Base-by-base conservation (phyloP, 2,888 invertebrate species). In the Scaptomyza caliginosa region DNA sequence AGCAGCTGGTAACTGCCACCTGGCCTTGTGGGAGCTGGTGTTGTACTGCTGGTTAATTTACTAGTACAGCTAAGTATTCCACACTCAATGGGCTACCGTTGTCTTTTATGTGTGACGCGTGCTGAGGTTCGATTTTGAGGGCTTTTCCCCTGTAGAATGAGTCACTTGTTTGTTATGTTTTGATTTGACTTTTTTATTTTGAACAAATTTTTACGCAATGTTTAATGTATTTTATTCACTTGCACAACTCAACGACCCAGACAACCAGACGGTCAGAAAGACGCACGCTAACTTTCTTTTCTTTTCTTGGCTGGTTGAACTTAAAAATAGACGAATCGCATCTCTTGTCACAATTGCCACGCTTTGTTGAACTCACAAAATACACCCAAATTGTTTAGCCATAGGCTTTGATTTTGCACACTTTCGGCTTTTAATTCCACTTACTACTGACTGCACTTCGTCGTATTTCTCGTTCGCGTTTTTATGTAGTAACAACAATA, bases 281-380 rank as follows among this genome's bases (percentile, higher is more conserved):
- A 19, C 38, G 36, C 13, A 46, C 46, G 62, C 56, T 67, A 80
- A 84, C 84, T 84, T 79, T 79, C 78, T 78, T 77, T 78, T 77
- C 52, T 62, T 52, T 73, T 68, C 60, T 67, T 76, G 81, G 63
- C 70, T 83, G 77, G 77, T 45, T 81, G 67, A 68, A 73, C 81
- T 66, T 68, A 19, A 51, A 79, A 67, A 46, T 60, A 50, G 52
- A 46, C 23, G 51, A 21, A 24, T 52, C 50, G 40, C 48, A 57
- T 68, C 60, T 23, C 38, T 52, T 51, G 56, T 67, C 67, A 72
- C 76, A 78, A 79, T 68, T 65, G 66, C 50, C 16, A 65, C 66
- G 78, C 81, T 64, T 81, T 81, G 84, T 81, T 77, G 46, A 65
- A 46, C 52, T 62, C 67, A 38, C 24, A 67, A 74, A 74, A 30